These are phyloP conservation scores for Plemyria rubiginata DNA, from an alignment of 2,888 invertebrate species.

Conservation along the genomic window DNA sequence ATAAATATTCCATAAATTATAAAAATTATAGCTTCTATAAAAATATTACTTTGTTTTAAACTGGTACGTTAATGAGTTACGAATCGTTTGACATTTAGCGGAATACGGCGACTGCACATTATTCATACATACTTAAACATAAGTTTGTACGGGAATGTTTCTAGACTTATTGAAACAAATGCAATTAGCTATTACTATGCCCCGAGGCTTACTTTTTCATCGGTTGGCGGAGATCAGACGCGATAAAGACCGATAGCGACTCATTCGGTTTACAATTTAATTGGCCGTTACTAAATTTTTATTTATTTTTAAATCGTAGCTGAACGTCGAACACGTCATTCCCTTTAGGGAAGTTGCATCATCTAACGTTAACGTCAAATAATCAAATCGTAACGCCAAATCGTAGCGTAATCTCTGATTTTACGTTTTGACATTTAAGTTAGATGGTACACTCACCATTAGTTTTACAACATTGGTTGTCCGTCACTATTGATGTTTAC, in stretches of 20 bases:
- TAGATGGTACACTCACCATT: too few species aligned
- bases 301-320: slow-evolving; percentile 30
- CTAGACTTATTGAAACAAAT: slow-evolving; percentile 54
- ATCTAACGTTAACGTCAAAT: too few species aligned
- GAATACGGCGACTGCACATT: slow-evolving; percentile 10
- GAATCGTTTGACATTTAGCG: slow-evolving; percentile 26
- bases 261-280: slow-evolving; percentile 35
- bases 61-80: slow-evolving; percentile 10
- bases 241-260: slow-evolving; percentile 55
- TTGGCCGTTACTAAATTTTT: slow-evolving; percentile 30
- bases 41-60: slow-evolving; percentile 4
- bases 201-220: slow-evolving; percentile 48
- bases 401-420: too few species aligned
- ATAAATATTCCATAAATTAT: background rate
- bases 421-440: too few species aligned
- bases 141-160: slow-evolving; percentile 2
- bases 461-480: too few species aligned
- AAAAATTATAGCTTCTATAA: background rate
- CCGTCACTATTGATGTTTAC: too few species aligned
- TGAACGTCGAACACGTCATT: too few species aligned
- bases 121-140: slow-evolving; percentile 10
- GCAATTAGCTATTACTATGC: slow-evolving; percentile 58
- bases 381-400: too few species aligned
- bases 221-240: slow-evolving; percentile 60
- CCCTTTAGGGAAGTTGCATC: too few species aligned